Percentiles rank a stretch among this genome's conserved stretches.
These are phyloP conservation scores for Gonioctena quinquepunctata DNA, from an alignment of 1,140 invertebrate genomes.

Conservation along the genomic window DNA sequence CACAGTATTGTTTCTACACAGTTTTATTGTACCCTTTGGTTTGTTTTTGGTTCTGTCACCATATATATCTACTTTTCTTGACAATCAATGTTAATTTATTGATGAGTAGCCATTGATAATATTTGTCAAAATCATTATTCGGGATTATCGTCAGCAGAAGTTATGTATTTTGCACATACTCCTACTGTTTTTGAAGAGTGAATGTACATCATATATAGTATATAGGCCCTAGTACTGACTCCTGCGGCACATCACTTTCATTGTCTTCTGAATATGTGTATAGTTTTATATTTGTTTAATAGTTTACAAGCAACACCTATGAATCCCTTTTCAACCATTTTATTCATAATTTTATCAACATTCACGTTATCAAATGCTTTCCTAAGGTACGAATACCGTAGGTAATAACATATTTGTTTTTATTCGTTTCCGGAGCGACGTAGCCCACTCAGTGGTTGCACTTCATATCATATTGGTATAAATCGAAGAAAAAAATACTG, in stretches of 20 bases:
- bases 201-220: conserved; percentile 6
- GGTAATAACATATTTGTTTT: background rate
- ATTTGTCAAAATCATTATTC: no score
- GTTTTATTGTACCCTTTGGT: no score
- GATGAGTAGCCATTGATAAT: no score
- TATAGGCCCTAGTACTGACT: background rate
- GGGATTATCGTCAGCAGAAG: no score
- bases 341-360: background rate
- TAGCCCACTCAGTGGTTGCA: conserved; percentile 1
- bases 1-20: no score
- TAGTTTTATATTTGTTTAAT: background rate
- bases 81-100: no score
- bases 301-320: conserved; percentile 5
- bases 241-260: background rate
- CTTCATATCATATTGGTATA: conserved; percentile 7
- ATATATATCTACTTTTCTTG: no score
- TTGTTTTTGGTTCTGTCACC: no score
- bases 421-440: background rate
- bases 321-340: background rate
- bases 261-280: background rate
- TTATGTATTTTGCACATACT: no score
- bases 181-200: background rate
- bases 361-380: background rate
- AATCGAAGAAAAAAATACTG: background rate
- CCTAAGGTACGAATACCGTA: conserved; percentile 1